phyloP scores from a whole-genome alignment of 2,113 vertebrate genomes.

The Nothobranchius kuhntae region DNA sequence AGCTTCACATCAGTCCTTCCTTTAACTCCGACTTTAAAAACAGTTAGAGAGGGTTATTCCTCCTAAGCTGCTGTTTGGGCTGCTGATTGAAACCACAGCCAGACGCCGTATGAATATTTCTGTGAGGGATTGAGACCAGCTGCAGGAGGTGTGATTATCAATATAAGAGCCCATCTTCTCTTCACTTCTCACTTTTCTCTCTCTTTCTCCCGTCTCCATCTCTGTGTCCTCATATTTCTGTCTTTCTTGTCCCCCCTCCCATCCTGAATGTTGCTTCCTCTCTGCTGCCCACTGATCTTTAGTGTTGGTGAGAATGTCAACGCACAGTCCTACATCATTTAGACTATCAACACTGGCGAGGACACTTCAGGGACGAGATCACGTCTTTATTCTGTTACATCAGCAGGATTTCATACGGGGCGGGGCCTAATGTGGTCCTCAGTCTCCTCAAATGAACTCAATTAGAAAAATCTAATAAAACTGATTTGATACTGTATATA shows the following conservation, averaged over 20 bases:
- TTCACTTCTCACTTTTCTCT: constrained; percentile 6
- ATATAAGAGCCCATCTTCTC: constrained; percentile 11
- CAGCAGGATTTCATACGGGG: too few relatives aligned
- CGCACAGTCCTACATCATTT: too few relatives aligned
- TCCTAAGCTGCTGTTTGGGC: background rate
- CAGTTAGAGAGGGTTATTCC: background rate
- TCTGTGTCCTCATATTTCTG: background rate
- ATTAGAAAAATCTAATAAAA: too few relatives aligned
- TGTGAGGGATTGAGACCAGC: constrained; percentile 11
- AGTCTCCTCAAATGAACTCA: too few relatives aligned
- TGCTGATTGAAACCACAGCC: constrained; percentile 1
- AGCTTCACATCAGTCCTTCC: background rate
- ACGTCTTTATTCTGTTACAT: background rate
- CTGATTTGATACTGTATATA: too few relatives aligned
- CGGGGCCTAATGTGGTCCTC: too few relatives aligned
- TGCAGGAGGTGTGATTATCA: constrained; percentile 36
- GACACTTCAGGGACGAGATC: background rate
- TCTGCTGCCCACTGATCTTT: constrained; percentile 15
- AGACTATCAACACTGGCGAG: background rate
- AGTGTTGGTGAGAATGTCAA: constrained; percentile 3
- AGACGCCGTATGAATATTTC: constrained; percentile 2
- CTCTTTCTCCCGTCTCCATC: background rate
- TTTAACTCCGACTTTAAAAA: constrained; percentile 5
- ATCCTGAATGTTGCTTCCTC: constrained; percentile 14
- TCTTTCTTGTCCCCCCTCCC: background rate